phyloP scores from a whole-genome alignment of 1,140 invertebrate species.

The Latrodectus geometricus region DNA sequence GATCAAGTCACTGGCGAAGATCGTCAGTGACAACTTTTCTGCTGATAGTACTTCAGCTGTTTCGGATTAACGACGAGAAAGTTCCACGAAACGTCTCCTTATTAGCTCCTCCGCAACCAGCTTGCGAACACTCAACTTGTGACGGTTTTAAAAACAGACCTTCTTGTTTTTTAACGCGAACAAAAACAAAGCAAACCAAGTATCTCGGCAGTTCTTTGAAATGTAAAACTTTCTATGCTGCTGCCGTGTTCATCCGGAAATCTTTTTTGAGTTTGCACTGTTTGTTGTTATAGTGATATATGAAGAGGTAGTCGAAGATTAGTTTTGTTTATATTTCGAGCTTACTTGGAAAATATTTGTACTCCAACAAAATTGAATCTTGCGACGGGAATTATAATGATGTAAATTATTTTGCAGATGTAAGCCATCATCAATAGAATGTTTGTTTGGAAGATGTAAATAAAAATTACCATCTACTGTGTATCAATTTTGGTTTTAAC shows the following conservation, averaged over 20 bases:
- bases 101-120: conserved; percentile 23
- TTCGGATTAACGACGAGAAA: conserved; percentile 31
- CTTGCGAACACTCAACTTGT: not conserved
- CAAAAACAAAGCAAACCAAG: not conserved
- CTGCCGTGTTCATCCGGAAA: not conserved
- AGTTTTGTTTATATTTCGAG: no score
- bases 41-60: conserved; percentile 44
- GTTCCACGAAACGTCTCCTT: conserved; percentile 34
- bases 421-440: no score
- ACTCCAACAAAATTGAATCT: no score
- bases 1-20: conserved; percentile 40
- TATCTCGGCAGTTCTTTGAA: conserved; percentile 26
- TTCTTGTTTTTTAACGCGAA: not conserved
- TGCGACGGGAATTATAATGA: no score
- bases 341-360: no score
- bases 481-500: no score
- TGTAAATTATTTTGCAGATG: no score
- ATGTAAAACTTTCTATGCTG: conserved; percentile 14
- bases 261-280: not conserved
- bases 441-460: no score
- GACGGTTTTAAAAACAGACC: conserved; percentile 50
- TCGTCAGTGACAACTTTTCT: conserved; percentile 50
- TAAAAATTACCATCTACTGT: no score
- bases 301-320: no score
- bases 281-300: not conserved